Percentiles rank a stretch among this genome's conserved stretches.
Evolutionary conservation across 2,113 vertebrate genomes (phyloP).

Genomic region (Prolemur simus): DNA sequence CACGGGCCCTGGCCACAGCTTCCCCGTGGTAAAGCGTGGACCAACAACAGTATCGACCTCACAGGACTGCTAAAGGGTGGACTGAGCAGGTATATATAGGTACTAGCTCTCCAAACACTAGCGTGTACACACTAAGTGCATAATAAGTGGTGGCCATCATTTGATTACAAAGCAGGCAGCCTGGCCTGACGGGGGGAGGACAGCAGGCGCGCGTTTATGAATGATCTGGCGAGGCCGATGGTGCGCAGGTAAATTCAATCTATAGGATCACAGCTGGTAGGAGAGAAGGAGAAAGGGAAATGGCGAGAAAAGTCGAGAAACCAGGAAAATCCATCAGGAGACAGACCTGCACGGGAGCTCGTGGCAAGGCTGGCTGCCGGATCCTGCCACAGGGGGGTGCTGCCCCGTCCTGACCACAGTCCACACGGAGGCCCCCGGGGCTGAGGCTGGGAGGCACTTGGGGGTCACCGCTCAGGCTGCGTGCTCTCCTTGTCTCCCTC

Average conservation of each 20-base stretch:
- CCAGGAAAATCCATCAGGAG: not conserved
- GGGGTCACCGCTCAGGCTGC: not conserved
- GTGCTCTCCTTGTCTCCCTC: not conserved
- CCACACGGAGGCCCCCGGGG: not conserved
- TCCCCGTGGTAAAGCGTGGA: fast-evolving
- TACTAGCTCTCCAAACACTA: fast-evolving
- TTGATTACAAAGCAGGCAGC: not conserved
- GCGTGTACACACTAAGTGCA: not conserved
- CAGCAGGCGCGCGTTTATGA: fast-evolving
- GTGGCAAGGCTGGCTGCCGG: fast-evolving
- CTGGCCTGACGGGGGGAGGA: not conserved
- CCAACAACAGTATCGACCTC: fast-evolving
- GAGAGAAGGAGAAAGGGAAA: no score
- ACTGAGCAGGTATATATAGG: fast-evolving
- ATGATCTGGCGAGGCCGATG: not conserved
- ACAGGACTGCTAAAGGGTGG: fast-evolving
- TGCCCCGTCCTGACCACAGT: fast-evolving
- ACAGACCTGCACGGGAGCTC: fast-evolving
- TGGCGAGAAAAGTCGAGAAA: not conserved
- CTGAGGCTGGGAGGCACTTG: fast-evolving
- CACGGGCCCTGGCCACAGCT: not conserved
- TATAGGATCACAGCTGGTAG: not conserved
- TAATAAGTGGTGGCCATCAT: not conserved
- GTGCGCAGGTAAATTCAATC: not conserved
- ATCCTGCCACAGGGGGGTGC: fast-evolving